These are phyloP conservation scores for Eudyptes chrysolophus DNA, from an alignment of 2,113 vertebrate species.

Conservation along the genomic window DNA sequence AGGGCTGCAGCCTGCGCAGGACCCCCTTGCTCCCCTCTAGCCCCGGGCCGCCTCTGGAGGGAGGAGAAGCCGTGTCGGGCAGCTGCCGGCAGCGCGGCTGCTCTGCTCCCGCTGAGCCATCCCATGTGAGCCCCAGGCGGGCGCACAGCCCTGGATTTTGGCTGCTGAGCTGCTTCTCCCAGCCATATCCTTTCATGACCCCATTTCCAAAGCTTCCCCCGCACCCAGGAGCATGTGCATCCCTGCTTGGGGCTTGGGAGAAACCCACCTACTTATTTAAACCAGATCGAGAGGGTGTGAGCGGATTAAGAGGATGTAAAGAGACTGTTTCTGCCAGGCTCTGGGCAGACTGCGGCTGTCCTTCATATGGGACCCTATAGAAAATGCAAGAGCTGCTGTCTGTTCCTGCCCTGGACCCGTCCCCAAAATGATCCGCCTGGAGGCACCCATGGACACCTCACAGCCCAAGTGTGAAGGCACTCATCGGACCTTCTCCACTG, in stretches of 20 bases:
- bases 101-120: background rate
- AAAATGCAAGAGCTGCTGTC: background rate
- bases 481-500: background rate
- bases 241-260: background rate
- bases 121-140: background rate
- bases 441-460: background rate
- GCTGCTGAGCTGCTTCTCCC: background rate
- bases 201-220: background rate
- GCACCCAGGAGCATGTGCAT: background rate
- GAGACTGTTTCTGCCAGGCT: background rate
- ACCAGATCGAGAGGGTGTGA: background rate
- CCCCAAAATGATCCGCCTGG: accelerated
- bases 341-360: background rate
- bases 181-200: slow-evolving; percentile 12
- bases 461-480: background rate
- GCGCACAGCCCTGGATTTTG: background rate
- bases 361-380: background rate
- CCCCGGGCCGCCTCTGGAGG: background rate
- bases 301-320: background rate
- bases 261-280: background rate
- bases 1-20: background rate
- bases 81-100: background rate
- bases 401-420: background rate
- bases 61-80: background rate
- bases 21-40: background rate